Conservation (phyloP, 2,113 vertebrate genomes). For the Hippocampus barbouri region DNA sequence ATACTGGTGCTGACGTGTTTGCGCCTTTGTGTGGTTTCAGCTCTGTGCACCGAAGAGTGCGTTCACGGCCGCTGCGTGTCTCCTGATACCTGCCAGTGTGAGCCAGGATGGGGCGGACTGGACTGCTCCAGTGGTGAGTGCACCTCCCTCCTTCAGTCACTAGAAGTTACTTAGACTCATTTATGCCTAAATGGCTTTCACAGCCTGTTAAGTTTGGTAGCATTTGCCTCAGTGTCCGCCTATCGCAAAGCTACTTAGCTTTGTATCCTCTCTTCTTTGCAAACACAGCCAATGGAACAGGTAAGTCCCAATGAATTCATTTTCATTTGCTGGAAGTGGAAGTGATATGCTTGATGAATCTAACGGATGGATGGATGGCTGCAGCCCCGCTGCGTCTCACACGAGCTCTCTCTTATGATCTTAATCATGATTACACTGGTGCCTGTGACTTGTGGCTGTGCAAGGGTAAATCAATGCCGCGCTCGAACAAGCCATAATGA, state of each 20-base stretch:
- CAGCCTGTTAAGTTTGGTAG: conserved; percentile 37
- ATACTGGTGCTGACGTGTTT: conserved; percentile 33
- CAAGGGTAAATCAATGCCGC: conserved; percentile 46
- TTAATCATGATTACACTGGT: conserved; percentile 64
- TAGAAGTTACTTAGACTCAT: conserved; percentile 46
- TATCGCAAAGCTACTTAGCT: conserved; percentile 68
- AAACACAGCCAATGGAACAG: conserved; percentile 65
- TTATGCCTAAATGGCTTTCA: conserved; percentile 50
- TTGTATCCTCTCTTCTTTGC: conserved; percentile 68
- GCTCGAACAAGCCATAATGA: conserved; percentile 43
- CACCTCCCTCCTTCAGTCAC: conserved; percentile 44
- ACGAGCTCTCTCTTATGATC: conserved; percentile 52
- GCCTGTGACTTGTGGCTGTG: conserved; percentile 41
- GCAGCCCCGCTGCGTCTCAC: conserved; percentile 36
- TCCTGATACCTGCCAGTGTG: conserved; percentile 95
- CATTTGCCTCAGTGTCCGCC: conserved; percentile 21
- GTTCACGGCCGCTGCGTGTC: conserved; percentile 93
- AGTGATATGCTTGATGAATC: conserved; percentile 68
- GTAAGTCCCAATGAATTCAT: conserved; percentile 68
- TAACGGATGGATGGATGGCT: conserved; percentile 59
- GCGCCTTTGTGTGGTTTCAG: conserved; percentile 70
- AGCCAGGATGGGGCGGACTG: conserved; percentile 95
- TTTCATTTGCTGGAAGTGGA: conserved; percentile 67
- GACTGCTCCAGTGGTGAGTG: conserved; percentile 99
- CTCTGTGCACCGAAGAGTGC: conserved; percentile 93